phyloP scores from a whole-genome alignment of 1,140 invertebrate species.

The Ips nitidus region DNA sequence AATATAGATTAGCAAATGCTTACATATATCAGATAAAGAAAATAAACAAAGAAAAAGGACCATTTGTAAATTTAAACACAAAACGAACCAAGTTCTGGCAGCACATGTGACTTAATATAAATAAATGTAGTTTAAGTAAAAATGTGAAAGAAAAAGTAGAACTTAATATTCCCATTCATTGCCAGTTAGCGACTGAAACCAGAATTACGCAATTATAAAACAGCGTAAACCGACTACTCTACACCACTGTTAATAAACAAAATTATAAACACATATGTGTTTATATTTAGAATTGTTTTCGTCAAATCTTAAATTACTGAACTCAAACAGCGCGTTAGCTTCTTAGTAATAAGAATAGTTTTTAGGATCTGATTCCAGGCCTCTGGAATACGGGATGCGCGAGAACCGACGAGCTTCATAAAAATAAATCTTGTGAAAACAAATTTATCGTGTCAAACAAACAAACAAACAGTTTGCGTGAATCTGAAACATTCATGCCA shows the following conservation, averaged over 20 bases:
- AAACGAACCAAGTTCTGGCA: conserved; percentile 5
- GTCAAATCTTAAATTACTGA: conserved; percentile 35
- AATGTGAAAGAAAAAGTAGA: too few relatives aligned
- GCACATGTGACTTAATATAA: too few relatives aligned
- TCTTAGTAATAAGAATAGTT: conserved; percentile 26
- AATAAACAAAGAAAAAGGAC: conserved; percentile 32
- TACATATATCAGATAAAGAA: conserved; percentile 32
- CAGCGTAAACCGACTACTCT: conserved; percentile 6
- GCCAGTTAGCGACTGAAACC: too few relatives aligned
- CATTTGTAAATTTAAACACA: conserved; percentile 37
- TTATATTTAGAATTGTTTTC: conserved; percentile 39
- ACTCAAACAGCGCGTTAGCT: conserved; percentile 23
- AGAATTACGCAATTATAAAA: too few relatives aligned
- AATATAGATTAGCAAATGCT: conserved; percentile 6
- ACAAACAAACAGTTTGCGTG: conserved; percentile 29
- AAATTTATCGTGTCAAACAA: conserved; percentile 23
- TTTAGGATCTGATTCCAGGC: conserved; percentile 22
- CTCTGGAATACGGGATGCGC: conserved; percentile 16
- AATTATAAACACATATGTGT: conserved; percentile 37
- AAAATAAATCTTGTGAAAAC: conserved; percentile 24
- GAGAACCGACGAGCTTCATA: neutral
- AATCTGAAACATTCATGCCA: conserved; percentile 22
- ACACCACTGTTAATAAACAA: conserved; percentile 33
- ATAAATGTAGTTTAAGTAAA: too few relatives aligned
- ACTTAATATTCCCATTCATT: too few relatives aligned